Evolutionary conservation across 1,140 invertebrate species (phyloP), one percentile per base, ranked within the genome.

Genomic region (Doryteuthis pealeii): DNA sequence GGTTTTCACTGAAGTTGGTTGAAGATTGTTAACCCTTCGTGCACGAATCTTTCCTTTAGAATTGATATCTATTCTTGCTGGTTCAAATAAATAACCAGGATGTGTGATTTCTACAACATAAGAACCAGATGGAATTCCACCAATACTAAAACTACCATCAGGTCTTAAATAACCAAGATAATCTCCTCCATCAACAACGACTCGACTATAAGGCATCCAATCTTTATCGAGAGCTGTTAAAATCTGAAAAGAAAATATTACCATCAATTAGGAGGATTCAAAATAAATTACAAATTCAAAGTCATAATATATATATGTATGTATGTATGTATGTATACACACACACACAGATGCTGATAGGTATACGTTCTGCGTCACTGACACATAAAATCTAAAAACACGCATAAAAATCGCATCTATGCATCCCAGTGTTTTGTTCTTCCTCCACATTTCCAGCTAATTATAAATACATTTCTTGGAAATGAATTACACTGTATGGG

Each of bases 61-160:
- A 68, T 82, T 86, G 40, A 88, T 86, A 74, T 88, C 87, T 1
- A 88, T 86, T 70, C 87, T 76, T 0, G 77, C 70, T 45, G 84
- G 70, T 75, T 87, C 86, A 82, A 87, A 99, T 76, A 93, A 90
- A 83, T 93, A 96, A 83, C 97, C 93, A 6, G 96, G 94, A 89
- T 98, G 93, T 12, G 95, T 87, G 22, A 98, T 92, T 90, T 99
- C 97, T 2, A 99, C 90, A 31, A 99, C 91, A 85, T 99, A 99
- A 0, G 97, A 98, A 10, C 97, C 98, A 31, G 95, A 93, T 3
- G 95, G 94, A 0, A 99, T 90, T 82, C 96, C 95, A 80, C 93
- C 92, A 66, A 99, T 91, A 15, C 92, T 88, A 87, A 99, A 99
- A 14, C 92, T 92, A n/a, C 97, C 97, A 90, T 99, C 97, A 30